These are phyloP conservation scores for Serripes groenlandicus DNA, from an alignment of 2,888 invertebrate species.

Conservation along the genomic window DNA sequence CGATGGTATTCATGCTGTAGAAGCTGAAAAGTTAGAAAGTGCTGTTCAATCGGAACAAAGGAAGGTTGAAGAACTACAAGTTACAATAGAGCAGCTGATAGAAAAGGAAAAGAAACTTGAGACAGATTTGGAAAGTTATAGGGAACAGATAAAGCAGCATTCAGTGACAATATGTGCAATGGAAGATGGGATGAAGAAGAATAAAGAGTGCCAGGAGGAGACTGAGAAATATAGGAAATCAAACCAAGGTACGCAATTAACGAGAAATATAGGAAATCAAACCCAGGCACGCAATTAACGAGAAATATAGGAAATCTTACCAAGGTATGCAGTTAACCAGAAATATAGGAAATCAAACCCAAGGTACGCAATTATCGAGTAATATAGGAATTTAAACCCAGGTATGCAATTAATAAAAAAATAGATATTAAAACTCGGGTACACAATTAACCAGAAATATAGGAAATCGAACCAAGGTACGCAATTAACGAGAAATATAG, in stretches of 20 bases:
- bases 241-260: constrained; percentile 74
- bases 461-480: too few relatives aligned
- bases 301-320: too few relatives aligned
- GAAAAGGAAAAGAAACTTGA: constrained; percentile 72
- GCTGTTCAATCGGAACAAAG: constrained; percentile 76
- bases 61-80: constrained; percentile 79
- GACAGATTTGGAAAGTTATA: constrained; percentile 78
- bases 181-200: constrained; percentile 85
- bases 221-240: constrained; percentile 75
- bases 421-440: too few relatives aligned
- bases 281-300: too few relatives aligned
- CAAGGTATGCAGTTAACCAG: too few relatives aligned
- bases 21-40: constrained; percentile 80
- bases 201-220: constrained; percentile 82
- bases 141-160: constrained; percentile 85
- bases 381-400: too few relatives aligned
- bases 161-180: constrained; percentile 86
- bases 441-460: too few relatives aligned
- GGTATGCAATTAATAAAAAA: too few relatives aligned
- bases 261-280: too few relatives aligned
- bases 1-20: constrained; percentile 81
- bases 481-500: too few relatives aligned
- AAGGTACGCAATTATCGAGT: too few relatives aligned
- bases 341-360: too few relatives aligned
- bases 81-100: constrained; percentile 77